Evolutionary conservation across 1,140 invertebrate genomes (phyloP).

Genomic region (Sminthurides bifidus): DNA sequence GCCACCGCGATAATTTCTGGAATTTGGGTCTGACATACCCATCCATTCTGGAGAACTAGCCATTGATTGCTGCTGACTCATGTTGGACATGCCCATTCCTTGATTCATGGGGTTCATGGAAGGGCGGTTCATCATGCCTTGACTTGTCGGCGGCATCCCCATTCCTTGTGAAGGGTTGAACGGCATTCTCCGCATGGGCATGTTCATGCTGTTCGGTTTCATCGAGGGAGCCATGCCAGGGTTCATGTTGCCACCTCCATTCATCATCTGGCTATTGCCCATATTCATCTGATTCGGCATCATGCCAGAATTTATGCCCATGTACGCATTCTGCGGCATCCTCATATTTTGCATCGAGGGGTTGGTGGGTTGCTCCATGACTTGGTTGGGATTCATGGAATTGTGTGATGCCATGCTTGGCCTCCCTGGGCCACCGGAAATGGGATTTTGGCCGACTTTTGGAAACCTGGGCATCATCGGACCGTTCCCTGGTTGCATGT

Average conservation of each 20-base stretch:
- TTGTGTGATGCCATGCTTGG: too few relatives aligned
- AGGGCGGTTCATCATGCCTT: background rate
- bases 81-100: background rate
- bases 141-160: background rate
- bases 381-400: background rate
- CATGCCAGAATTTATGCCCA: too few relatives aligned
- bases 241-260: background rate
- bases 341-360: background rate
- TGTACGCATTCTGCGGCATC: background rate
- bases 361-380: background rate
- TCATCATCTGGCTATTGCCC: background rate
- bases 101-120: too few relatives aligned
- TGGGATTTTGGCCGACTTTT: background rate
- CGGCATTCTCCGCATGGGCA: conserved; percentile 1
- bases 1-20: conserved; percentile 4
- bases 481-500: conserved; percentile 24
- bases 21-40: background rate
- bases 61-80: conserved; percentile 9
- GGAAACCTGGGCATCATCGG: conserved; percentile 1
- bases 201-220: background rate
- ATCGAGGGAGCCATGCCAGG: too few relatives aligned
- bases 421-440: too few relatives aligned
- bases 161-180: background rate
- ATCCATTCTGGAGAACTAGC: background rate
- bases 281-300: conserved; percentile 2